phyloP scores from a whole-genome alignment of 2,888 invertebrate genomes.

The Drosophila testacea region DNA sequence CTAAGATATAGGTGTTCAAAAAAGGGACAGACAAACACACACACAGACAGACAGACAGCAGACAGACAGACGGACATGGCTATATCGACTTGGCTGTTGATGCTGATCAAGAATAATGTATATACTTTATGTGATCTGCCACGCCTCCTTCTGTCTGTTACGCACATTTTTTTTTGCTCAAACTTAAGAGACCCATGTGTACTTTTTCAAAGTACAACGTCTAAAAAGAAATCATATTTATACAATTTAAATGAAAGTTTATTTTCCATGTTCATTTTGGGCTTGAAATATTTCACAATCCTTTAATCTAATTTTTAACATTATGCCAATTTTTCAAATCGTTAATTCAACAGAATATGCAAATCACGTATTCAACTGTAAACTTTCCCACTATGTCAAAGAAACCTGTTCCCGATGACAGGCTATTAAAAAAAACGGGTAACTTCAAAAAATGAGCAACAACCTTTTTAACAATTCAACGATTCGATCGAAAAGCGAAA shows the following conservation, averaged over 20 bases:
- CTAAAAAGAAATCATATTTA: background rate
- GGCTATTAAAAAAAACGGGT: conserved; percentile 37
- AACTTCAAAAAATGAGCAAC: conserved; percentile 31
- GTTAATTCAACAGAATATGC: conserved; percentile 74
- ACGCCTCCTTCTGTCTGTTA: no score
- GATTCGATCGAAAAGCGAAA: conserved; percentile 54
- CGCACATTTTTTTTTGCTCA: no score
- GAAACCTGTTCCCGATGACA: conserved; percentile 43
- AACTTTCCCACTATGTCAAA: conserved; percentile 37
- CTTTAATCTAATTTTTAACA: conserved; percentile 11
- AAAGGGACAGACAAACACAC: no score
- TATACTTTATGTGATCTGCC: no score
- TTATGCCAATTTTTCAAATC: conserved; percentile 68
- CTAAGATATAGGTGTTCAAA: no score
- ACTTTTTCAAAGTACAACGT: no score
- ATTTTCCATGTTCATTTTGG: background rate
- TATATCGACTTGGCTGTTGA: no score
- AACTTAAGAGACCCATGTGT: no score
- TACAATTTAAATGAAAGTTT: conserved; percentile 3
- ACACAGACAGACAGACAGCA: no score
- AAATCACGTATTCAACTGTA: conserved; percentile 66
- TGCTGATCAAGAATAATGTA: no score
- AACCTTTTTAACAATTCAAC: conserved; percentile 68
- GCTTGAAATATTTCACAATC: conserved; percentile 7
- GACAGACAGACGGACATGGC: no score